phyloP scores from a whole-genome alignment of 2,888 invertebrate species.

The Prionchulus punctatus region DNA sequence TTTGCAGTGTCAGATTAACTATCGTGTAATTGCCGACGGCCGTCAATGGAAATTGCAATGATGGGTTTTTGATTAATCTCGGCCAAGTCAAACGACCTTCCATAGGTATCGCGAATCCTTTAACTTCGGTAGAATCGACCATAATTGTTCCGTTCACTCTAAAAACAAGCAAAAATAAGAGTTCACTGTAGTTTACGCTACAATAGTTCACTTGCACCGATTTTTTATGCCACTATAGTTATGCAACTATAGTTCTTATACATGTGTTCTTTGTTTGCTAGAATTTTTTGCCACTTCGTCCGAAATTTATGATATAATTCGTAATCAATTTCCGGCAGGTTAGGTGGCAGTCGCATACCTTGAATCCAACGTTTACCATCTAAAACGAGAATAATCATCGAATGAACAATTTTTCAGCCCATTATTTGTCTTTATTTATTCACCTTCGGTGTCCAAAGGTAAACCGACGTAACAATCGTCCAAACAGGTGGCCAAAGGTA shows the following conservation, averaged over 20 bases:
- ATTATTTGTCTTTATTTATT: conserved; percentile 2
- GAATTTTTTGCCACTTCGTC: conserved; percentile 41
- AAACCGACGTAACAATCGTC: conserved; percentile 62
- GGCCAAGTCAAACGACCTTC: conserved; percentile 55
- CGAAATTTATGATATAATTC: conserved; percentile 49
- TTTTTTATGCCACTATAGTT: not conserved
- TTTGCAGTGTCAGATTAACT: conserved; percentile 51
- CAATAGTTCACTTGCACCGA: no score
- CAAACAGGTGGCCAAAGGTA: conserved; percentile 53
- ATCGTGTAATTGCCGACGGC: conserved; percentile 54
- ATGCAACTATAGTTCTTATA: conserved; percentile 16
- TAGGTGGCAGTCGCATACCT: conserved; percentile 47
- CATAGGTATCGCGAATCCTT: conserved; percentile 49
- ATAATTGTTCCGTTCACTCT: conserved; percentile 52
- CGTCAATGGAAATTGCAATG: conserved; percentile 52
- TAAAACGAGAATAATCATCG: no score
- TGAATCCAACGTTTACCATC: conserved; percentile 52
- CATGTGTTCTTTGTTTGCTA: conserved; percentile 22
- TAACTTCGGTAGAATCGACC: conserved; percentile 55
- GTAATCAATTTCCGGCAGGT: conserved; percentile 52
- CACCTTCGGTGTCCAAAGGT: conserved; percentile 49
- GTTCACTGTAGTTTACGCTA: no score
- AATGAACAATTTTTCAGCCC: not conserved
- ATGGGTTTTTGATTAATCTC: conserved; percentile 33
- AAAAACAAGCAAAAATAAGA: not conserved